Base-by-base conservation (phyloP, 2,797 vertebrate species). In the Cuculus canorus region DNA sequence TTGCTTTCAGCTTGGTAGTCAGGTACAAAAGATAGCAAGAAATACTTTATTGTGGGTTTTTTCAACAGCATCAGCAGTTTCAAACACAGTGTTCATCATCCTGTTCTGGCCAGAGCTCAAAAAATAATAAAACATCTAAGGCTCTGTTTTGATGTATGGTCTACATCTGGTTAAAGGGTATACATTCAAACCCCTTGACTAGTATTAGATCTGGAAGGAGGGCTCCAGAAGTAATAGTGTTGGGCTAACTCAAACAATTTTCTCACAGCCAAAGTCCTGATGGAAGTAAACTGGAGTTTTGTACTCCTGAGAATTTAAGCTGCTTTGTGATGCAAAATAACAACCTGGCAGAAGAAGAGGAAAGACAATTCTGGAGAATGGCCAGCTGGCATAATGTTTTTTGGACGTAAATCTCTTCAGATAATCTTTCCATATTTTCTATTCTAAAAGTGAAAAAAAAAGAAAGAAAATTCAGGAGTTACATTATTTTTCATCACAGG, bases 51-150 rank as follows among this genome's bases (percentile, higher is more conserved):
- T 89, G 90, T 72, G 86, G 64, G 50, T 57, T 71, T 97, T 97
- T 97, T 95, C 95, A 95, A 91, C 12, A 92, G 91, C 91, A 95
- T 95, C 96, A 97, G 95, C 93, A 94, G 82, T 97, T 97, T 97
- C 92, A 95, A 97, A 96, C 50, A 89, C 54, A 86, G 52, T 92
- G 83, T 95, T 97, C 95, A 97, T 97, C 94, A 97, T 96, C 32
- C 94, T 75, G 82, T 84, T 88, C 95, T 93, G 92, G 70, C 56
- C 88, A 77, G 70, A 95, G 68, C 69, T 92, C 86, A 95, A 95
- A 75, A 96, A 92, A 96, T 90, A 96, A 94, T 91, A 96, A 95
- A 97, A 87, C 86, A 97, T 89, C 95, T 94, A 93, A 96, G 79
- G 80, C 64, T 95, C 82, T 92, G 21, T 95, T 95, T 96, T 97